These are phyloP conservation scores for Drosophila anomelani DNA, from an alignment of 2,888 invertebrate species.

Conservation along the genomic window DNA sequence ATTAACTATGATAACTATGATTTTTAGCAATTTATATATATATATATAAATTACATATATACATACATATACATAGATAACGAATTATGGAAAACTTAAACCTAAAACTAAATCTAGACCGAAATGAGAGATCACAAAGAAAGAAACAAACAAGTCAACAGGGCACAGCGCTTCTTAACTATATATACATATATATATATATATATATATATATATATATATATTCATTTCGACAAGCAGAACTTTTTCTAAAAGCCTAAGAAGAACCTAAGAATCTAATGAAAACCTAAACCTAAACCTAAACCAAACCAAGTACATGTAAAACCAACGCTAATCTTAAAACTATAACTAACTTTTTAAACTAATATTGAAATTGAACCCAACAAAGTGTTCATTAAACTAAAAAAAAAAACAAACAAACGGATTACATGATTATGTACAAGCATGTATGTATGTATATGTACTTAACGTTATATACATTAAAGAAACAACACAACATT, in stretches of 20 bases:
- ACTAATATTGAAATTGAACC: constrained; percentile 82
- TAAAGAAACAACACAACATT: constrained; percentile 63
- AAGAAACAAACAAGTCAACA: constrained; percentile 69
- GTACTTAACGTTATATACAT: constrained; percentile 49
- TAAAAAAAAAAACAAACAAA: constrained; percentile 53
- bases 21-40: constrained; percentile 71
- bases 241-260: constrained; percentile 62
- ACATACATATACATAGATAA: constrained; percentile 48
- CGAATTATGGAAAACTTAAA: constrained; percentile 40
- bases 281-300: constrained; percentile 16
- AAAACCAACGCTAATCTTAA: constrained; percentile 70
- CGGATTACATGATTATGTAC: constrained; percentile 33
- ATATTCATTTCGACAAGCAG: constrained; percentile 60
- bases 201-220: constrained; percentile 60
- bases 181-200: constrained; percentile 62
- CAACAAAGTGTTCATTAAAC: constrained; percentile 83
- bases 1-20: constrained; percentile 60
- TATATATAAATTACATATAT: constrained; percentile 55
- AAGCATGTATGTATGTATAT: constrained; percentile 37
- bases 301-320: constrained; percentile 41
- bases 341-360: constrained; percentile 71
- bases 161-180: constrained; percentile 80
- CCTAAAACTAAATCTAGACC: constrained; percentile 41
- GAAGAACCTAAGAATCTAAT: constrained; percentile 18
- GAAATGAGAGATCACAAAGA: constrained; percentile 30